Base-by-base conservation (phyloP, 2,888 invertebrate genomes). In the Brachynemurus nebulosus region DNA sequence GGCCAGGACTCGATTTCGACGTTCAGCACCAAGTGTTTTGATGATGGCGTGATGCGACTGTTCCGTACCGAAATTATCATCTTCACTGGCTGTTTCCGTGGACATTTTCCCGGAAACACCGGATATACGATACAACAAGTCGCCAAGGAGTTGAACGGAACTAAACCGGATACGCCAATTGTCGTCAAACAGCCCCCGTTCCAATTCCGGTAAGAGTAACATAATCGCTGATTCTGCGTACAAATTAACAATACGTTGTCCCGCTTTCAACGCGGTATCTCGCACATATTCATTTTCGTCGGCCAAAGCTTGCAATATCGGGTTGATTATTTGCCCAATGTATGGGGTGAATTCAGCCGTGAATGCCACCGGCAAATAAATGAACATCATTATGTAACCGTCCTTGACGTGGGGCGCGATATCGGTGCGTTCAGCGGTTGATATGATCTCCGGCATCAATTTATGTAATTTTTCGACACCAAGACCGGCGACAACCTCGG, bases 361-460 rank as follows among this genome's bases (percentile, higher is more conserved):
- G 68, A 99, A 97, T 9, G 95, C 93, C 48, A 85, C 84, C 2
- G 98, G 98, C 82, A 98, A 88, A 68, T 97, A 99, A 59, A 98
- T 97, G 65, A 96, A 99, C 91, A 98, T 92, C 92, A 98, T 95
- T 49, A 99, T 95, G 69, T 99, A 99, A 35, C 98, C 98, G 68
- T 98, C 98, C 59, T 97, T 90, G 2, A 98, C 96, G 65, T 95
- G 92, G 1, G 98, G 89, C 5, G 92, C 89, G 55, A 92, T 89
- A 63, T 93, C 92, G 1, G 82, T 80, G 47, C 93, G 76, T 61
- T 92, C 91, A 0, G 95, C 91, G 0, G 93, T 95, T 42, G 85
- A 76, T 52, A 96, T 93, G 50, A 96, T 92, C 60, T 95, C 89
- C 72, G 95, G 96, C 96, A 99, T 98, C 43, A 97, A 76, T 65